Base-by-base conservation (phyloP, 1,140 invertebrate species). In the Trigoniulus corallinus region DNA sequence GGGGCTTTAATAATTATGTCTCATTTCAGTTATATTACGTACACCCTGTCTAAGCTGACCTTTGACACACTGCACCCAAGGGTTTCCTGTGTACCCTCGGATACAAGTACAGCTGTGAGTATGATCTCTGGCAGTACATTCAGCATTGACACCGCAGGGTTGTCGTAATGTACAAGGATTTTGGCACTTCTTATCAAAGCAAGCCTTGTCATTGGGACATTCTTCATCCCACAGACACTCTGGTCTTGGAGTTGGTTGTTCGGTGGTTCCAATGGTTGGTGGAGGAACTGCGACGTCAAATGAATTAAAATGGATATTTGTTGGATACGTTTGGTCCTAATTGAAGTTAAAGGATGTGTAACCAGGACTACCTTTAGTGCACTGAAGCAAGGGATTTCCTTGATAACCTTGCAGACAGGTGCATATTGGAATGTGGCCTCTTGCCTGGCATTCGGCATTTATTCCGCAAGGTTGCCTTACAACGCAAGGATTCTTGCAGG, bases 31-130 rank as follows among this genome's bases (percentile, higher is more conserved):
- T 13, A 12, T 39, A 18, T 12, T 12, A 39, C 12, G 37, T 12
- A 39, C n/a, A n/a, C n/a, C n/a, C n/a, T n/a, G n/a, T n/a, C n/a
- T 39, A 13, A 39, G 12, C 24, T 12, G 12, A 39, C 37, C 37
- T 39, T 39, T 39, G 12, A 18, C 18, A 62, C 83, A 85, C 53
- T 74, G 67, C 24, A 75, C 62, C 56, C 84, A 83, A 39, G 84
- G 81, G 72, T 87, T 79, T 37, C 84, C 82, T 51, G 73, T 72
- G 62, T 74, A 79, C 50, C 75, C 73, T 48, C 70, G 57, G 21
- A 72, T 70, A 60, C 83, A 86, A 59, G 74, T 74, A 61, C 76
- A 78, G 25, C 74, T 72, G 1, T 83, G 81, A 29, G 72, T 64
- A 58, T 81, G 79, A 61, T 78, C 77, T 23, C 82, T 65, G 1